Evolutionary conservation across 2,888 invertebrate genomes (phyloP), one percentile per base, ranked within the genome.

Genomic region (Athripsodes cinereus): DNA sequence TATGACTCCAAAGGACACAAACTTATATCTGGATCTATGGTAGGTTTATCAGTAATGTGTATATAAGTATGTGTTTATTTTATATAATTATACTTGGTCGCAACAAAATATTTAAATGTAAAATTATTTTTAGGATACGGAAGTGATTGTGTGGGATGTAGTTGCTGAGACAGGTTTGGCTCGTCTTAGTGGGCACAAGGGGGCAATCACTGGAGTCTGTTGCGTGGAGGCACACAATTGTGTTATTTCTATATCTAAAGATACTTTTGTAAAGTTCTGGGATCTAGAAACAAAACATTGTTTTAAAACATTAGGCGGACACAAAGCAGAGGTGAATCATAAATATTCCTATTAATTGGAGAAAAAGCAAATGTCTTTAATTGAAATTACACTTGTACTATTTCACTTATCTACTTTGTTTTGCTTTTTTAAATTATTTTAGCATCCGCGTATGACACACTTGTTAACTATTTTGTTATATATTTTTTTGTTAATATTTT

Each of bases 231-330:
- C 85, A 57, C 81, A 83, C 64, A 82, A 86, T 65, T 80, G 87
- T 63, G 71, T 93, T 8, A 79, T 94, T 6, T 89, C 91, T 66
- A 84, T 89, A 35, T 96, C 96, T 0, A 96, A 94, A 72, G 99
- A 99, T 71, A 90, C 91, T 8, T 91, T 91, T 71, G 84, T 99
- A 1, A 98, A 97, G 73, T 94, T 99, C 71, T 99, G 98, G 98
- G 94, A 98, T 72, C 79, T 98, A 64, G 89, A 92, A 65, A 94
- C 94, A 5, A 91, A 95, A 67, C 91, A 94, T 69, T 98, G 97
- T 72, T 98, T 98, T 69, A 92, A 92, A 72, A 98, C 98, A 2
- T 78, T 99, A 52, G 87, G 92, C 44, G 96, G 93, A 58, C 90
- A 92, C 74, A 83, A 86, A 67, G 85, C 87, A 64, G 96, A 96